These are phyloP conservation scores for Acleris holmiana DNA, from an alignment of 2,888 invertebrate species.

Conservation along the genomic window DNA sequence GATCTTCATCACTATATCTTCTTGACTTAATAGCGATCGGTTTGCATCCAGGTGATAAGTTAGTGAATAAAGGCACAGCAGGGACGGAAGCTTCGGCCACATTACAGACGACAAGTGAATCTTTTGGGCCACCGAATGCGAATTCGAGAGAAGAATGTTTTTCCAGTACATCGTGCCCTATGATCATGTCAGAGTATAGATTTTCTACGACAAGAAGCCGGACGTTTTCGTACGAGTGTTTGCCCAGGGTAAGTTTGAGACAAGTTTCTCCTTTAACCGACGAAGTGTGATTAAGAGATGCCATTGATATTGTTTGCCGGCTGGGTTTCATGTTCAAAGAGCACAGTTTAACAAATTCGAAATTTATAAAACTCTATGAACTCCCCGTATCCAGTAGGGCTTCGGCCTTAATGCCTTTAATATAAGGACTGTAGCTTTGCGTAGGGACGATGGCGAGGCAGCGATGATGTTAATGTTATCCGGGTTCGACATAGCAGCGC, in stretches of 20 bases:
- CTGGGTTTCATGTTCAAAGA: background rate
- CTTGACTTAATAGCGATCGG: background rate
- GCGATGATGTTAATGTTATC: background rate
- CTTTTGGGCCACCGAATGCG: background rate
- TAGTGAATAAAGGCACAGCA: background rate
- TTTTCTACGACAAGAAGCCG: background rate
- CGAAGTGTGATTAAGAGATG: background rate
- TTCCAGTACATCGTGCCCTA: background rate
- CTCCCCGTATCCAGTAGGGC: slow-evolving; percentile 10
- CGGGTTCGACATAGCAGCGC: background rate
- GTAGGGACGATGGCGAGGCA: background rate
- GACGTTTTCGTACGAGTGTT: background rate
- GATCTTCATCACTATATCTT: background rate
- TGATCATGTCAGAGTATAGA: background rate
- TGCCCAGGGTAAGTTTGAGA: background rate
- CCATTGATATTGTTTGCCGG: background rate
- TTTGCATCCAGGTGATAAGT: background rate
- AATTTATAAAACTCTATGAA: slow-evolving; percentile 1
- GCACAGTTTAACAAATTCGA: background rate
- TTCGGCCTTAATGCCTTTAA: slow-evolving; percentile 1
- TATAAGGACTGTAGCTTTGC: background rate
- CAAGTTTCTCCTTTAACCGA: background rate
- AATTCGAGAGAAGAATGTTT: background rate
- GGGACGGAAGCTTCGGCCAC: background rate
- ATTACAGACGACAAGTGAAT: background rate